These are phyloP conservation scores for Platygyra sinensis DNA, from an alignment of 64 coral and sea anemone species.

Conservation along the genomic window DNA sequence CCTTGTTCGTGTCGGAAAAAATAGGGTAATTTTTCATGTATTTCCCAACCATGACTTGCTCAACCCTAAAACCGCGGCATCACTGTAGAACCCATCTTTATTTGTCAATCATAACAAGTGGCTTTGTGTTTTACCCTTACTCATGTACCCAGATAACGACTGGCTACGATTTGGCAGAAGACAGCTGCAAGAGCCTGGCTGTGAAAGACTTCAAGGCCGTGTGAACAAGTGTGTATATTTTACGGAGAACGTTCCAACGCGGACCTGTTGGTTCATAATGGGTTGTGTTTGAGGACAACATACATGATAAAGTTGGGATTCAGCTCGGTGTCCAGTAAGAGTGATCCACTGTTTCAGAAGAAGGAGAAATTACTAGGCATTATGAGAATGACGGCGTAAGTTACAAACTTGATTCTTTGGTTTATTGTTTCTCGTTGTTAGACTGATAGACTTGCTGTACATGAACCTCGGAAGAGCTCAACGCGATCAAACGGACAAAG, in stretches of 20 bases:
- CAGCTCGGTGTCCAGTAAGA: conserved; percentile 87
- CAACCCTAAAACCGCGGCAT: too few relatives aligned
- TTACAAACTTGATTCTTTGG: background rate
- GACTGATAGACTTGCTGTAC: too few relatives aligned
- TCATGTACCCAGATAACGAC: conserved; percentile 70
- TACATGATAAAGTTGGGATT: conserved; percentile 71
- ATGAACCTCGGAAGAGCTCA: too few relatives aligned
- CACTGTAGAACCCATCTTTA: too few relatives aligned
- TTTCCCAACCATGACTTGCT: too few relatives aligned
- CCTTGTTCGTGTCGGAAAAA: too few relatives aligned
- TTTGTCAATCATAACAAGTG: background rate
- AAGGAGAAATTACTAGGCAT: conserved; percentile 74
- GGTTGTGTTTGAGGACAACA: conserved; percentile 75
- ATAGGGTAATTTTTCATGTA: too few relatives aligned
- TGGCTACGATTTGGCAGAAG: conserved; percentile 60
- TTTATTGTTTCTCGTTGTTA: too few relatives aligned
- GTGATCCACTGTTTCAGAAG: conserved; percentile 77
- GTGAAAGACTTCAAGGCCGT: conserved; percentile 60
- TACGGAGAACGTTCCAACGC: conserved; percentile 87
- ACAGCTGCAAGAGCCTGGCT: conserved; percentile 70
- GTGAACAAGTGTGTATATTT: conserved; percentile 87
- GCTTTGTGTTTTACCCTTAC: background rate
- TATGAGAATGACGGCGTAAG: conserved; percentile 84
- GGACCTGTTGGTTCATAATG: conserved; percentile 86
- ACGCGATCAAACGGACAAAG: too few relatives aligned